phyloP scores from a whole-genome alignment of 2,888 invertebrate species.

The Plutella xylostella region DNA sequence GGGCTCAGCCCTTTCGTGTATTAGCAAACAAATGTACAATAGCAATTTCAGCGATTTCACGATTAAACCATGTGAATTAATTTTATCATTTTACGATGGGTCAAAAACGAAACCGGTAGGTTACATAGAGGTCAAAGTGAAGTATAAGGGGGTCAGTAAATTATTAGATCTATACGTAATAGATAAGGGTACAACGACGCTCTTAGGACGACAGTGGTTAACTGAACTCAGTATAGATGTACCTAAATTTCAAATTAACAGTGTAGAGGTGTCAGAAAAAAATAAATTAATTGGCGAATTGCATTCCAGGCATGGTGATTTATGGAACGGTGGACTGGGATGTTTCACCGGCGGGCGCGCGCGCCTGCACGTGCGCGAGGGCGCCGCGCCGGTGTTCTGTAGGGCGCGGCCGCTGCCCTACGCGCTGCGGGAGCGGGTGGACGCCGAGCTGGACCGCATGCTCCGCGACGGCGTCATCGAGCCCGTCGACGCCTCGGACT shows the following conservation, averaged over 20 bases:
- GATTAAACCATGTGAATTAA: background rate
- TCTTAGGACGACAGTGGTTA: background rate
- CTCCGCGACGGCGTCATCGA: background rate
- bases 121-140: background rate
- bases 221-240: background rate
- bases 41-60: background rate
- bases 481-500: background rate
- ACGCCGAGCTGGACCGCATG: background rate
- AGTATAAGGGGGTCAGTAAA: background rate
- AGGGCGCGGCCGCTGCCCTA: background rate
- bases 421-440: background rate
- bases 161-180: background rate
- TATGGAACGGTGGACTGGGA: background rate
- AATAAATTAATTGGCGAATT: background rate
- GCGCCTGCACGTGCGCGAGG: background rate
- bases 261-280: background rate
- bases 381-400: background rate
- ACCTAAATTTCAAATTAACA: background rate
- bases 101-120: background rate
- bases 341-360: background rate
- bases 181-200: background rate
- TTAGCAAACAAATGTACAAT: background rate
- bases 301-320: background rate
- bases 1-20: slow-evolving; percentile 14
- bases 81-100: background rate